Evolutionary conservation across 2,113 vertebrate species (phyloP).

Genomic region (Ondatra zibethicus): DNA sequence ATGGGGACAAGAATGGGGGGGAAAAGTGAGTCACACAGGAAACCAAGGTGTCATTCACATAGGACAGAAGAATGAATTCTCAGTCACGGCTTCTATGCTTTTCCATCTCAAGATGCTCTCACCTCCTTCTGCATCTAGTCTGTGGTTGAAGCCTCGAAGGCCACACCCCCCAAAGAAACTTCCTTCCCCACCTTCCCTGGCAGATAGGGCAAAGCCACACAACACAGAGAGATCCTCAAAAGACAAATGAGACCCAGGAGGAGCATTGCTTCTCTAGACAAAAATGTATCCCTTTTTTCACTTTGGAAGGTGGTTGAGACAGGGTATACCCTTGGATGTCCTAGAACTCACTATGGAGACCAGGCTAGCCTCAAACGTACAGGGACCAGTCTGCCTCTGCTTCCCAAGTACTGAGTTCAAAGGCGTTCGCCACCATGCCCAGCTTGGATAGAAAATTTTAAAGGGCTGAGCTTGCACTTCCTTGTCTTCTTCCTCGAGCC

Average conservation of each 20-base stretch:
- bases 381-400: not conserved
- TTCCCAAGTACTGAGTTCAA: not conserved
- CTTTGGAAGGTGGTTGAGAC: not conserved
- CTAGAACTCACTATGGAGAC: not conserved
- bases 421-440: not conserved
- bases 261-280: not conserved
- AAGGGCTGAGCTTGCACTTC: not conserved
- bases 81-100: not conserved
- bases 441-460: not conserved
- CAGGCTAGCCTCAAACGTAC: not conserved
- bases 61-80: not conserved
- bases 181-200: not conserved
- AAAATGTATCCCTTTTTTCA: not conserved
- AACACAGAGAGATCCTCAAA: not conserved
- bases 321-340: not conserved
- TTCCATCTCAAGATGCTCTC: not conserved
- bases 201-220: not conserved
- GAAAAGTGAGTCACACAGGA: not conserved
- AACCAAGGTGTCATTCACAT: not conserved
- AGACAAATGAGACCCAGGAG: not conserved
- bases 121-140: not conserved
- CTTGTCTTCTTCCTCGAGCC: not conserved
- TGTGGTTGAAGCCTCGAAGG: not conserved
- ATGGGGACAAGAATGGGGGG: not conserved
- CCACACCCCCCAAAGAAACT: not conserved